Conservation (phyloP, 2,113 vertebrate genomes). For the Corydoras maculifer region DNA sequence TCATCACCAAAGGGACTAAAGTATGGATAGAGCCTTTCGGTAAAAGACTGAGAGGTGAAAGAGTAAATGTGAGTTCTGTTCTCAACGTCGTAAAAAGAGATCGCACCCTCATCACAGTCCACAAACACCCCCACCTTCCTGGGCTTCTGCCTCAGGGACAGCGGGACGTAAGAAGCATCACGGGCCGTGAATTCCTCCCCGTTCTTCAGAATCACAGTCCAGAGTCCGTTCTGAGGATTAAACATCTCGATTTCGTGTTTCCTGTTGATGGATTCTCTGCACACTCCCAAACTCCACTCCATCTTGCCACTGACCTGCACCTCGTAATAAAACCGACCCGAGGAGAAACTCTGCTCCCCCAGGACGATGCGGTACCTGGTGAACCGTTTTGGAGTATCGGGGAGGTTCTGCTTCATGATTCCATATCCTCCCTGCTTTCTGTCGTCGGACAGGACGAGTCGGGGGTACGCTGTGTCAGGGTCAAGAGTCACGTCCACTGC, state of each 20-base stretch:
- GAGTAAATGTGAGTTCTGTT: neutral
- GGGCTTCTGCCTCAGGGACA: neutral
- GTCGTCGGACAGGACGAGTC: neutral
- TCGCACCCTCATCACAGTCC: neutral
- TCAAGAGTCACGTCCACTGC: constrained; percentile 19
- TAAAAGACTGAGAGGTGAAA: neutral
- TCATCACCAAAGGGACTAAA: constrained; percentile 5
- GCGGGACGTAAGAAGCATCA: neutral
- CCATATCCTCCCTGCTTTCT: neutral
- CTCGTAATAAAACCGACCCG: constrained; percentile 17
- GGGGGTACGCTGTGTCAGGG: neutral
- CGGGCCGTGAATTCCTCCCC: neutral
- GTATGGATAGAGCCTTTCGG: constrained; percentile 31
- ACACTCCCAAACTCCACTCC: neutral
- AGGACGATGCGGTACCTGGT: neutral
- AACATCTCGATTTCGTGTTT: neutral
- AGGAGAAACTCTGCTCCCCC: constrained; percentile 5
- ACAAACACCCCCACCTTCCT: neutral
- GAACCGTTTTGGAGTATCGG: no score
- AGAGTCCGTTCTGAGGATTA: neutral
- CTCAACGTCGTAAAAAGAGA: constrained; percentile 35
- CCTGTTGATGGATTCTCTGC: constrained; percentile 4
- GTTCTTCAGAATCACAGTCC: neutral
- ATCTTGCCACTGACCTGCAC: constrained; percentile 8
- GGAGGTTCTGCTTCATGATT: no score